Conservation (phyloP, 2,113 vertebrate species). For the Egretta garzetta region DNA sequence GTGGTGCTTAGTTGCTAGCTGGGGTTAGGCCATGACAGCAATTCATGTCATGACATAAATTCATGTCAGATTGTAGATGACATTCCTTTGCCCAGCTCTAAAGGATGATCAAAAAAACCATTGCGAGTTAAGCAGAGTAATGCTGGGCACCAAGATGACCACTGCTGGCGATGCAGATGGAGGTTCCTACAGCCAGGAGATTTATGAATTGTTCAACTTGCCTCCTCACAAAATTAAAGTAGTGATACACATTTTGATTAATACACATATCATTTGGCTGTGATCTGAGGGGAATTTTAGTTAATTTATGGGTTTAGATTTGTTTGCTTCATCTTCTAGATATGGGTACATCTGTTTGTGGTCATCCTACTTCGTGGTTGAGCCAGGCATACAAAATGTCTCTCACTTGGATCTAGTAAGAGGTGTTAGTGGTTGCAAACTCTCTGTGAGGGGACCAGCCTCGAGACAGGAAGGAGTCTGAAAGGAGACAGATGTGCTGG, state of each 20-base stretch:
- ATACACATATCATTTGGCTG: neutral
- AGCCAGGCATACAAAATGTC: neutral
- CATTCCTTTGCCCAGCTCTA: neutral
- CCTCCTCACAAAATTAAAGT: neutral
- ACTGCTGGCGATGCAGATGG: neutral
- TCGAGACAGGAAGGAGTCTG: neutral
- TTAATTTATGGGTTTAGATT: conserved; percentile 6
- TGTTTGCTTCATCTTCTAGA: conserved; percentile 2
- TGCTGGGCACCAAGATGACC: neutral
- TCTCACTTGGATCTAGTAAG: neutral
- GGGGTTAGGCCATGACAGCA: too few relatives aligned
- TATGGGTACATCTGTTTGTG: neutral
- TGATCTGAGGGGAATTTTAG: neutral
- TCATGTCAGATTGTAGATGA: neutral
- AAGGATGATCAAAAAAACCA: neutral
- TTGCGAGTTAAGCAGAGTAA: neutral
- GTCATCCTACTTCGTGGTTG: neutral
- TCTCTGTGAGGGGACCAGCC: neutral
- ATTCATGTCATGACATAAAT: neutral
- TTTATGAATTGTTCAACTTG: neutral
- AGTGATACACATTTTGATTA: neutral
- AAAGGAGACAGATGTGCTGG: neutral
- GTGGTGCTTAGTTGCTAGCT: too few relatives aligned
- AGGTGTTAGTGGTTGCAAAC: neutral
- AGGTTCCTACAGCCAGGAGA: neutral